Conservation (phyloP, 2,113 vertebrate genomes). For the Sardina pilchardus region DNA sequence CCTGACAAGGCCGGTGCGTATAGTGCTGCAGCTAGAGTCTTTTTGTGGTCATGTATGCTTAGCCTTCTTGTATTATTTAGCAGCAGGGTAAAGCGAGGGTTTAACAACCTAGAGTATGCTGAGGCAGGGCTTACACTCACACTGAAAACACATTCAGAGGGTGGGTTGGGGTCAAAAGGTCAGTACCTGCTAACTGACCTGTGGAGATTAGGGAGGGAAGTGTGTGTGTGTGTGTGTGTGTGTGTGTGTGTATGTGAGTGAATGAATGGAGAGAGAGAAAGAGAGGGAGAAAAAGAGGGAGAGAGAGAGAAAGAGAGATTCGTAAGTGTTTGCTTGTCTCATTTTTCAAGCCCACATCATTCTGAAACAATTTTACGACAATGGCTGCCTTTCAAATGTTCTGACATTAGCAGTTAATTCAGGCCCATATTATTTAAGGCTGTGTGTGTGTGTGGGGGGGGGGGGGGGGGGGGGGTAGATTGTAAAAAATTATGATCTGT, state of each 20-base stretch:
- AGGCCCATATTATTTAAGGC: neutral
- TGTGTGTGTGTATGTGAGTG: neutral
- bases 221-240: neutral
- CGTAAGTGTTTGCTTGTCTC: neutral
- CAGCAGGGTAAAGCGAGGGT: neutral
- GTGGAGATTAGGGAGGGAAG: constrained; percentile 1
- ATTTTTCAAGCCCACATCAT: neutral
- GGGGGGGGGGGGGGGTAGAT: neutral
- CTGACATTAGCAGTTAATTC: constrained; percentile 3
- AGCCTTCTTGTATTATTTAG: neutral
- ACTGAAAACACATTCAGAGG: neutral
- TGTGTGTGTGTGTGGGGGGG: neutral
- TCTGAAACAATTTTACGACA: neutral
- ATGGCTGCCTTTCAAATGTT: neutral
- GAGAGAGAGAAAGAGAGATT: neutral
- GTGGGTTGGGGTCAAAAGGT: neutral
- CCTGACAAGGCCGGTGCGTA: neutral
- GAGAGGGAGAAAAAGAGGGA: no score
- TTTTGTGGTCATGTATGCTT: neutral
- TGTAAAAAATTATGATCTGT: constrained; percentile 10
- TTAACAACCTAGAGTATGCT: neutral
- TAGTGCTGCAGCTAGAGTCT: neutral
- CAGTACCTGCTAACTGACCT: constrained; percentile 13
- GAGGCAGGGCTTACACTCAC: neutral
- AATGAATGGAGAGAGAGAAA: neutral